Evolutionary conservation across 2,797 vertebrate species (phyloP), one percentile per base, ranked within the genome.

Genomic region (Cetoscarus ocellatus): DNA sequence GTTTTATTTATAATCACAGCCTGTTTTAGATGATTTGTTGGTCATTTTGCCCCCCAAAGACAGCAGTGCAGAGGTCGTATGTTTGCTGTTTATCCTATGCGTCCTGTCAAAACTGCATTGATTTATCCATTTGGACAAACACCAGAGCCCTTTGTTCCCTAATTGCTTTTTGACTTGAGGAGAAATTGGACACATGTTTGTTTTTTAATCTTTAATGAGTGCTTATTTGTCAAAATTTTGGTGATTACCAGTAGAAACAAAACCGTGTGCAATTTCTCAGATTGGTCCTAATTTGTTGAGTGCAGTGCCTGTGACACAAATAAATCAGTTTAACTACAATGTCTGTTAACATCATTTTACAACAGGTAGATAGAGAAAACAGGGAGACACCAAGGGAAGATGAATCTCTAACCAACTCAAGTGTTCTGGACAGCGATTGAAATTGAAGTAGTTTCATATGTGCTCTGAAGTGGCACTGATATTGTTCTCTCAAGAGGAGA

Each of bases 201-300:
- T 64, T 61, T 6, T 48, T 76, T 7, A 40, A 77, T 76, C 44
- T 69, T 62, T 58, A 69, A 72, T 73, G 36, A 54, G 14, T 35
- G 53, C 67, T 47, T 40, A 72, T 72, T 79, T 58, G 51, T 27
- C 10, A n/a, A 50, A 18, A 44, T 65, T 27, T n/a, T 27, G 27
- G 51, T 40, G 39, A 45, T 64, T 59, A 14, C 56, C 34, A 40
- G 8, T 51, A n/a, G 17, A 15, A n/a, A 36, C 43, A 57, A 18
- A 18, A 39, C 39, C 56, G 43, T 2, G 6, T 45, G 44, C 5
- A 19, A 9, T 44, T 53, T 35, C 40, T 49, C 18, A 42, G 48
- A 57, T 10, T 47, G 19, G 11, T 63, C 12, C n/a, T 45, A 34
- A 69, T 65, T 55, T 10, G 3, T 63, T n/a, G 7, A 10, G 42